These are phyloP conservation scores for Tachysurus fulvidraco DNA, from an alignment of 2,113 vertebrate genomes.

Conservation along the genomic window DNA sequence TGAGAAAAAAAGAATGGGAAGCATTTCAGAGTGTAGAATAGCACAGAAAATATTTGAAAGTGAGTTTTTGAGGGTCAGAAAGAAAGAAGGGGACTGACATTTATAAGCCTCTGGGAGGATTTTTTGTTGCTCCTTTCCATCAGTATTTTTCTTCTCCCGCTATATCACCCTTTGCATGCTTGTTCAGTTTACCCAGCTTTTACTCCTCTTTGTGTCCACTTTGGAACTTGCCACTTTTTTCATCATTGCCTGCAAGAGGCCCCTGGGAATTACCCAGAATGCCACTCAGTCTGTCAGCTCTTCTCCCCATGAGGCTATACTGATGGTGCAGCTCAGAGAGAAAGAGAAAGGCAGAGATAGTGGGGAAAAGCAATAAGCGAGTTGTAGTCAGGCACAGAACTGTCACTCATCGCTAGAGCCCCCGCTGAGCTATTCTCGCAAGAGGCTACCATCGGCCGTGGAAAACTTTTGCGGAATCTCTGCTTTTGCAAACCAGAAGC, in stretches of 20 bases:
- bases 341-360: constrained; percentile 38
- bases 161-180: neutral
- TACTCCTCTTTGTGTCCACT: constrained; percentile 29
- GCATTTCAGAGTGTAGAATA: constrained; percentile 17
- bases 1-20: constrained; percentile 30
- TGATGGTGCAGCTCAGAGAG: constrained; percentile 24
- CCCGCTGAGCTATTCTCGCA: constrained; percentile 34
- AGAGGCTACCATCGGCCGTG: constrained; percentile 24
- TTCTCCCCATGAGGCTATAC: constrained; percentile 39
- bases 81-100: neutral
- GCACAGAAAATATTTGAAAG: constrained; percentile 30
- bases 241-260: constrained; percentile 43
- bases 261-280: constrained; percentile 50
- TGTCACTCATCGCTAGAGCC: constrained; percentile 21
- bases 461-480: constrained; percentile 25
- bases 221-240: constrained; percentile 31
- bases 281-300: constrained; percentile 47
- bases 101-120: constrained; percentile 2
- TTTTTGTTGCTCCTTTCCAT: constrained; percentile 9
- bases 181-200: neutral
- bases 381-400: constrained; percentile 19
- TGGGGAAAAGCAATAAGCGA: neutral
- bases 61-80: constrained; percentile 42
- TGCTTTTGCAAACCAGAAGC: neutral
- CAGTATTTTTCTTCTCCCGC: neutral